phyloP scores from a whole-genome alignment of 1,140 invertebrate genomes.

The Drosophila subobscura region DNA sequence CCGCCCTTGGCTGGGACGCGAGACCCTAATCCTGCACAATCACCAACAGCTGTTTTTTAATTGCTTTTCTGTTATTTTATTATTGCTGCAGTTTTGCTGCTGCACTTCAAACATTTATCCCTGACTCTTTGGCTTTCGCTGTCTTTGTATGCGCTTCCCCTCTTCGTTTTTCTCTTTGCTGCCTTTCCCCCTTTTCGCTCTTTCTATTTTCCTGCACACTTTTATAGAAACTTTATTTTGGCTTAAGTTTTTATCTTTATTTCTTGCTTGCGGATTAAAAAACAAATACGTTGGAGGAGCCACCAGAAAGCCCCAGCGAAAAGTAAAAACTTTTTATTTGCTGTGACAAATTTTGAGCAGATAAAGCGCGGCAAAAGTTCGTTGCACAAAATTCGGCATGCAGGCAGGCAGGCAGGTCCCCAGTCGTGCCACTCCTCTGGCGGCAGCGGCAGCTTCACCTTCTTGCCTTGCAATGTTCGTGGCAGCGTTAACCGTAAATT shows the following conservation, averaged over 20 bases:
- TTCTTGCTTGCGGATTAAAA: slow-evolving; percentile 71
- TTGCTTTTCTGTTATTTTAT: slow-evolving; percentile 79
- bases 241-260: slow-evolving; percentile 78
- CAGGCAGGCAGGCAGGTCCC: slow-evolving; percentile 41
- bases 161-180: slow-evolving; percentile 6
- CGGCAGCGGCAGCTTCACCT: slow-evolving; percentile 4
- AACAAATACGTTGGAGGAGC: slow-evolving; percentile 36
- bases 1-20: slow-evolving; percentile 32
- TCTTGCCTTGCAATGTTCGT: slow-evolving; percentile 18
- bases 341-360: slow-evolving; percentile 79
- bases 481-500: slow-evolving; percentile 64
- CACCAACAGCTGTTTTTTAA: slow-evolving; percentile 70
- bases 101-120: slow-evolving; percentile 66
- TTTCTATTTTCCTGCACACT: slow-evolving; percentile 20
- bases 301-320: slow-evolving; percentile 23
- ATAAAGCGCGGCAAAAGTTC: slow-evolving; percentile 71
- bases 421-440: slow-evolving; percentile 5
- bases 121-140: slow-evolving; percentile 6
- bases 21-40: slow-evolving; percentile 55
- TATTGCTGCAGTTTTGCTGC: slow-evolving; percentile 66
- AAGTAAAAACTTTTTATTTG: slow-evolving; percentile 79
- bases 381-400: slow-evolving; percentile 54
- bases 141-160: background rate
- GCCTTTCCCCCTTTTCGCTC: too few relatives aligned
- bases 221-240: slow-evolving; percentile 74